phyloP scores from a whole-genome alignment of 2,113 vertebrate species.

The Vanacampus margaritifer region DNA sequence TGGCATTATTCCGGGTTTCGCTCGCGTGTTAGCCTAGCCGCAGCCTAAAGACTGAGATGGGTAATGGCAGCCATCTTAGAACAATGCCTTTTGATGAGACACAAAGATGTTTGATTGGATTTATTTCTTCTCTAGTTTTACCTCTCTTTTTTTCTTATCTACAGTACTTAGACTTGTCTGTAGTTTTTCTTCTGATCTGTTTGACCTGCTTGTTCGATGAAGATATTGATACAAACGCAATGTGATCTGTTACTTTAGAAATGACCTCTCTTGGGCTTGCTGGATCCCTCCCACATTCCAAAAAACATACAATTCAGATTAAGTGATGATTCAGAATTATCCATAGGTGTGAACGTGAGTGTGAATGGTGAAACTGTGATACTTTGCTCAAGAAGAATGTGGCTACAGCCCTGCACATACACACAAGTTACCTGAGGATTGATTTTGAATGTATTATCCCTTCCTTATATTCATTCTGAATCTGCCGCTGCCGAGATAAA shows the following conservation, averaged over 20 bases:
- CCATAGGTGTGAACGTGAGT: too few relatives aligned
- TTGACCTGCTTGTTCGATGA: constrained; percentile 25
- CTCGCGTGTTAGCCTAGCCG: constrained; percentile 58
- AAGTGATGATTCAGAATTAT: too few relatives aligned
- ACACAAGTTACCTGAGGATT: constrained; percentile 29
- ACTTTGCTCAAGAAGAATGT: neutral
- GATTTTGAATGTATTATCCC: constrained; percentile 35
- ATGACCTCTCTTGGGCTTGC: neutral
- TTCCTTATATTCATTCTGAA: constrained; percentile 17
- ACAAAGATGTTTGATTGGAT: constrained; percentile 69
- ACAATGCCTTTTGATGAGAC: constrained; percentile 69
- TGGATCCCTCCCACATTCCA: too few relatives aligned
- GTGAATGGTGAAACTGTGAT: too few relatives aligned
- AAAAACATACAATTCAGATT: too few relatives aligned
- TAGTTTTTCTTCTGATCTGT: constrained; percentile 21
- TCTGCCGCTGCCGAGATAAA: constrained; percentile 31
- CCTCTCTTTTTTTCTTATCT: constrained; percentile 42
- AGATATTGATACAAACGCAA: neutral
- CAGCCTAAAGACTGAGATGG: constrained; percentile 50
- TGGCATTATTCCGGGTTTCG: constrained; percentile 66
- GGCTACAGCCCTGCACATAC: neutral
- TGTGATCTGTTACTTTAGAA: neutral
- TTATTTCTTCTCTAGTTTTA: constrained; percentile 46
- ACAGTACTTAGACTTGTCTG: constrained; percentile 16
- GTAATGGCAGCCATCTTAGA: constrained; percentile 67